Base-by-base conservation (phyloP, 64 coral and sea anemone species). In the Anthopleura sola region DNA sequence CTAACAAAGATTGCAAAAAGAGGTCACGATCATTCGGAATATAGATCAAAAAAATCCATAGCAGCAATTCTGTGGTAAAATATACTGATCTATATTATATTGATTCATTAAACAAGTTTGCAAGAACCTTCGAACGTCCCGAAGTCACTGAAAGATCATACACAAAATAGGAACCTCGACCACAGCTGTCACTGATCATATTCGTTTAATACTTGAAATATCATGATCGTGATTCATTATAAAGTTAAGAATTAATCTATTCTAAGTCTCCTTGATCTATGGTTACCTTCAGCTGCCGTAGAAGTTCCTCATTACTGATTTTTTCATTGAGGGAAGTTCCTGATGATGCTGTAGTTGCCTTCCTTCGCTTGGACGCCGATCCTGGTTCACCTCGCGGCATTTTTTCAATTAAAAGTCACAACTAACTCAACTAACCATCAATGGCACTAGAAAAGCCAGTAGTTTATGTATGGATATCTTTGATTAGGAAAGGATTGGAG, bases 251-350 rank as follows among this genome's bases (percentile, higher is more conserved):
- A 54, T 29, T 48, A 1, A 57, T 83, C 50, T 37, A 37, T 10
- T 18, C 24, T 38, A 15, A 12, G 18, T 81, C 3, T 46, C 78
- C 32, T 81, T 64, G 49, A 47, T 26, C 23, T 74, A 8, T 44
- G 40, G 60, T 94, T 86, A 94, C 92, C 88, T 94, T 94, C 7
- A 94, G 78, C 55, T 86, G 87, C 75, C 83, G 88, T 20, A 90
- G 66, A 44, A 94, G 85, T 81, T 94, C 92, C 36, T 94, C 92
- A 85, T 90, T 94, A 58, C 87, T 86, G 15, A 93, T 60, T 86
- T 85, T 89, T 55, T 85, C 92, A 81, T 88, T 62, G 58, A 93
- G 57, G 17, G 87, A 90, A 32, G 75, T 85, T 82, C 83, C 92
- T 29, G 86, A 83, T 33, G 0, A 6, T 46, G 75, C 11, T 10